Base-by-base conservation (phyloP, 2,113 vertebrate genomes). In the Bostrychus sinensis region DNA sequence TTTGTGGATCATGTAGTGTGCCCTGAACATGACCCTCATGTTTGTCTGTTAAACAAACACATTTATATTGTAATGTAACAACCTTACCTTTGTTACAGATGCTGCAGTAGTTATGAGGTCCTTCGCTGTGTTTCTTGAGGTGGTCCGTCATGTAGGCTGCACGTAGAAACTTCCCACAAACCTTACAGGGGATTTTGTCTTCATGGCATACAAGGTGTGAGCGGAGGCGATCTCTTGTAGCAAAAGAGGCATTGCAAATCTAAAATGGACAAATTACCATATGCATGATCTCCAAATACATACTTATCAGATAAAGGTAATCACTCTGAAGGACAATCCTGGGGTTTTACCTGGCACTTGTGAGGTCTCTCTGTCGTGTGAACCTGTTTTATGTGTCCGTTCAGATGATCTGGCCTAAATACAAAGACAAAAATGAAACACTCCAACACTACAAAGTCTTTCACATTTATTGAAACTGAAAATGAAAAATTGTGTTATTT, bases 11-110 rank as follows among this genome's bases (percentile, higher is more conserved):
- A n/a, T n/a, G n/a, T n/a, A n/a, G n/a, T n/a, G n/a, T n/a, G n/a
- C n/a, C n/a, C n/a, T n/a, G n/a, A n/a, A n/a, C n/a, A n/a, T n/a
- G n/a, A n/a, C n/a, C n/a, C n/a, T n/a, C n/a, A n/a, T n/a, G n/a
- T n/a, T n/a, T n/a, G n/a, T n/a, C n/a, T n/a, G n/a, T 56, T 30
- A 28, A 5, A 37, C 3, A 4, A 37, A 20, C 32, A 16, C 8
- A 12, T 6, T 30, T 6, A 7, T 3, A 7, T 3, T 7, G 10
- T 56, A 26, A 36, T 14, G 0, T 14, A 62, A 68, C 45, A 20
- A 65, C n/a, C n/a, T 93, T 96, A 99, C 97, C 97, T 98, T 97
- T 94, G 91, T 99, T 98, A 93, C 97, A 99, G 91, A 99, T 98
- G 82, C 94, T 95, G 86, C 97, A 99, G 92, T 96, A 98, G 91